phyloP scores from a whole-genome alignment of 2,797 vertebrate species.

The Spinibarbus caldwelli region DNA sequence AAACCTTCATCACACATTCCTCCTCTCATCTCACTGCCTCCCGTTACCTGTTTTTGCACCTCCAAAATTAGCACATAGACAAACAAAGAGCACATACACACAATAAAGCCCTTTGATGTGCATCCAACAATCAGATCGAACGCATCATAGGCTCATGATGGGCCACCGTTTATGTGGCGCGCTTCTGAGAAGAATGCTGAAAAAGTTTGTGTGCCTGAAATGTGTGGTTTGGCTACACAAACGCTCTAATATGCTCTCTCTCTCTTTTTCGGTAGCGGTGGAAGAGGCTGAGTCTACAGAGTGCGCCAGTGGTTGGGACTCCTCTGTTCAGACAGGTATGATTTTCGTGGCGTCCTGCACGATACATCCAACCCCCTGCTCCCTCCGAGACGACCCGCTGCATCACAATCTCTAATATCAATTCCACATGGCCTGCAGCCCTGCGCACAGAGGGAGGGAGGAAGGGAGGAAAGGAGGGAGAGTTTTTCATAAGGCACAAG shows the following conservation, averaged over 20 bases:
- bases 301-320: constrained; percentile 91
- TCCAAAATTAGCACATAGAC: constrained; percentile 60
- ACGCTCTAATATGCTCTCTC: constrained; percentile 25
- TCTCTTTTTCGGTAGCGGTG: constrained; percentile 75
- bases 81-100: constrained; percentile 52
- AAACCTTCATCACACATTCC: constrained; percentile 74
- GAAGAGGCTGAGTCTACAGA: constrained; percentile 94
- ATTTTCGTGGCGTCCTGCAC: constrained; percentile 64
- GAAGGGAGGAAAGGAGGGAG: constrained; percentile 50
- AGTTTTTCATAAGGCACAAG: constrained; percentile 58
- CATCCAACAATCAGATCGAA: constrained; percentile 28
- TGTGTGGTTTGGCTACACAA: constrained; percentile 24
- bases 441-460: constrained; percentile 66
- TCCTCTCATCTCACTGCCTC: constrained; percentile 65
- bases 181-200: constrained; percentile 31
- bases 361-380: constrained; percentile 61
- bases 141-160: constrained; percentile 23
- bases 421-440: constrained; percentile 85
- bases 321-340: constrained; percentile 91
- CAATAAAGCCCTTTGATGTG: constrained; percentile 49
- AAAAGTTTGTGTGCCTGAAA: constrained; percentile 28
- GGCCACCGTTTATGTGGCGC: neutral
- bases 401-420: constrained; percentile 78
- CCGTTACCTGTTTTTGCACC: constrained; percentile 65
- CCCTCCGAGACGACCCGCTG: constrained; percentile 59